These are phyloP conservation scores for Acomys russatus DNA, from an alignment of 2,797 vertebrate species.

Conservation along the genomic window DNA sequence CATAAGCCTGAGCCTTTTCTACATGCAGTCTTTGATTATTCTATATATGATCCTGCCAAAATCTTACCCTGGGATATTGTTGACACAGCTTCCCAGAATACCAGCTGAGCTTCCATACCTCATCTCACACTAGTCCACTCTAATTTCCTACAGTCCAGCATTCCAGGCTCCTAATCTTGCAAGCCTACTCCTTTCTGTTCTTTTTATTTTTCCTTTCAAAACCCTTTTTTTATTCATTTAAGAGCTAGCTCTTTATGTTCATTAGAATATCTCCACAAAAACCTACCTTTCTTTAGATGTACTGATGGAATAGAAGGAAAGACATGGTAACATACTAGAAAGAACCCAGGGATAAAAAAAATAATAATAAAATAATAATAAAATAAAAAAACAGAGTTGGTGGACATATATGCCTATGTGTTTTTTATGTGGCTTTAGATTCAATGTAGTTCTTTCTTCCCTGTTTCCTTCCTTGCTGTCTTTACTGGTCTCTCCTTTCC, in stretches of 20 bases:
- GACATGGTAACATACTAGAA: background rate
- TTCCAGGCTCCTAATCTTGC: background rate
- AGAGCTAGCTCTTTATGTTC: background rate
- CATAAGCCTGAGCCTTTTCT: background rate
- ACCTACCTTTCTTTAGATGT: background rate
- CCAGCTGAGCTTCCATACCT: background rate
- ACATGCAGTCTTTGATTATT: background rate
- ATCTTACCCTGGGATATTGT: too few species aligned
- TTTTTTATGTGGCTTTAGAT: background rate
- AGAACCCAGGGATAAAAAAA: background rate
- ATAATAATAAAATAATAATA: too few species aligned
- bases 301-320: background rate
- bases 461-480: background rate
- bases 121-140: background rate
- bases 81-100: background rate
- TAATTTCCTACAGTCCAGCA: too few species aligned
- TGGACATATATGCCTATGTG: background rate
- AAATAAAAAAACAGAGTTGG: background rate
- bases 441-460: background rate
- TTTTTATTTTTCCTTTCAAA: background rate
- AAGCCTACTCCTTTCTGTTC: background rate
- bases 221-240: background rate
- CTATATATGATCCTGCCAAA: background rate
- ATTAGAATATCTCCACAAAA: constrained; percentile 3
- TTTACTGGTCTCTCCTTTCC: background rate